Base-by-base conservation (phyloP, 1,140 invertebrate genomes). In the Hetaerina americana region DNA sequence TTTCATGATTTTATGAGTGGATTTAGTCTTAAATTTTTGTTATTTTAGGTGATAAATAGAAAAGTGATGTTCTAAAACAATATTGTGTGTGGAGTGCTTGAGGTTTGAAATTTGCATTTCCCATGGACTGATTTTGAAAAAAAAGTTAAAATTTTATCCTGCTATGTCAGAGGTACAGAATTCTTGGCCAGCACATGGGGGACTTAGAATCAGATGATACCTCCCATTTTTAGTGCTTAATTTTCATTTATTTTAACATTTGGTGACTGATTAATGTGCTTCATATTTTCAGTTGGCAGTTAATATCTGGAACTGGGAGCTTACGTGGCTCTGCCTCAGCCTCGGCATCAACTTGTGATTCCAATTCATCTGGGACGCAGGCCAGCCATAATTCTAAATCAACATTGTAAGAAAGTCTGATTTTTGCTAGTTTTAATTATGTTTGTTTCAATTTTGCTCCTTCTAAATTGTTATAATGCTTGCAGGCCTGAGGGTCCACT, bases 301-400 rank as follows among this genome's bases (percentile, higher is more conserved):
- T 89, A 77, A 86, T 89, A 68, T 86, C 87, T 10, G 87, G 86
- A 27, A 87, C 87, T 12, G 88, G 88, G 15, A 89, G 87, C 75
- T 78, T 89, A 29, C 81, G 86, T 69, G 87, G 84, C 73, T 86
- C 84, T 81, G 40, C 40, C 15, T 57, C 40, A 57, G 40, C 40
- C 15, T 57, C 40, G 22, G 40, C 40, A 57, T 57, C 40, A 10
- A 57, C 40, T 18, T 57, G 40, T 57, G 40, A 57, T n/a, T 57
- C 40, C 2, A 57, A 57, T n/a, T 57, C 40, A 5, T 57, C 40
- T 18, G 40, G 40, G 22, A 57, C 40, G 15, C 15, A 57, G 15
- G 2, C 10, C 15, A 57, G 40, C 22, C 40, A 57, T 57, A 57
- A 5, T 10, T 57, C 40, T 18, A 57, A 75, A 28, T 49, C 73